A percentile compares a stretch with the other conserved stretches of the same genome.
Conservation (phyloP, 2,888 invertebrate genomes). For the Molanna angustata region DNA sequence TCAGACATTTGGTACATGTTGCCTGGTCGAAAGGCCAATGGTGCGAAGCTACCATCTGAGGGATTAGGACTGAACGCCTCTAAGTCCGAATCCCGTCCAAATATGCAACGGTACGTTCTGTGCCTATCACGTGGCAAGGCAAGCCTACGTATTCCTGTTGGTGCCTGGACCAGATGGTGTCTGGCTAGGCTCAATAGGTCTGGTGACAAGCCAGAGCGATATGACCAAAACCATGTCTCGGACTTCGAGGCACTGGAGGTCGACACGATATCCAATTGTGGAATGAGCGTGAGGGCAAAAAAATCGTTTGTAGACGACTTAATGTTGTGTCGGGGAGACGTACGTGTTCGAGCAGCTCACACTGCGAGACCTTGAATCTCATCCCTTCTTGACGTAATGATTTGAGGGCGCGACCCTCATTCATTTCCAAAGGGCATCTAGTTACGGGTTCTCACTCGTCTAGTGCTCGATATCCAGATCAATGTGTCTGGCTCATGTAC, state of each 20-base stretch:
- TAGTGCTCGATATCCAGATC: too few relatives aligned
- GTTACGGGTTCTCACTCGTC: too few relatives aligned
- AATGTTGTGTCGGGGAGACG: constrained; percentile 58
- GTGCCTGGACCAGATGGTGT: constrained; percentile 39
- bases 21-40: constrained; percentile 61
- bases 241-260: constrained; percentile 14
- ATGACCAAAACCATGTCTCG: constrained; percentile 40
- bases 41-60: constrained; percentile 64
- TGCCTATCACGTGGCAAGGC: constrained; percentile 48
- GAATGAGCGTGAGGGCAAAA: constrained; percentile 54
- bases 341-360: constrained; percentile 58
- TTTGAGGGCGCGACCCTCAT: constrained; percentile 39
- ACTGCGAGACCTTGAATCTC: constrained; percentile 62
- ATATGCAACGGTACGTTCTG: constrained; percentile 47
- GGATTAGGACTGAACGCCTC: constrained; percentile 61
- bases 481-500: too few relatives aligned
- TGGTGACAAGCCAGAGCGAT: constrained; percentile 41
- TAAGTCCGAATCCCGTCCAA: constrained; percentile 55
- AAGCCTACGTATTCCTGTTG: constrained; percentile 43
- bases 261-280: constrained; percentile 28
- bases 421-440: constrained; percentile 6
- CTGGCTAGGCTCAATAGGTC: constrained; percentile 43
- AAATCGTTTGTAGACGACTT: constrained; percentile 63
- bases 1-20: constrained; percentile 61
- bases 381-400: constrained; percentile 51